Evolutionary conservation across 2,113 vertebrate genomes (phyloP).

Genomic region (Pipa parva): DNA sequence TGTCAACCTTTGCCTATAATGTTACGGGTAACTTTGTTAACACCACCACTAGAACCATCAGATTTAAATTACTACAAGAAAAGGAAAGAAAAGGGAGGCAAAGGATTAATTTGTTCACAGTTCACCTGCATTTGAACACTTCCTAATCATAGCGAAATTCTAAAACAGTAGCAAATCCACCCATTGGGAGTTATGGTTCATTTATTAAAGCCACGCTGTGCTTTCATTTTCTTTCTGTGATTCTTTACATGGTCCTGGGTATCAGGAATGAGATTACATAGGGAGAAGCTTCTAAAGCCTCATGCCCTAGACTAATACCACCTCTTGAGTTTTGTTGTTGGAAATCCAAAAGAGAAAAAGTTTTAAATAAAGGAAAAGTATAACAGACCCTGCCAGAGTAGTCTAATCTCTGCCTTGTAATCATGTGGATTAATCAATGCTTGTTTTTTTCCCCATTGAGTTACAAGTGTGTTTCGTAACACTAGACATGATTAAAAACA

Average conservation of each 20-base stretch:
- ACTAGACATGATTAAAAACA: constrained; percentile 21
- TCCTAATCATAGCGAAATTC: neutral
- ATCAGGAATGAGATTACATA: constrained; percentile 1
- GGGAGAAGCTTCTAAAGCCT: constrained; percentile 6
- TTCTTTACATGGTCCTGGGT: neutral
- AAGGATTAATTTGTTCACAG: constrained; percentile 8
- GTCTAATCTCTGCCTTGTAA: constrained; percentile 36
- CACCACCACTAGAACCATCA: neutral
- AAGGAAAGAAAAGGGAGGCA: neutral
- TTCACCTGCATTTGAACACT: neutral
- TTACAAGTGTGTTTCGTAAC: constrained; percentile 43
- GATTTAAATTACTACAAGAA: neutral
- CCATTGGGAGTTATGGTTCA: neutral
- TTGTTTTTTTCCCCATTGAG: neutral
- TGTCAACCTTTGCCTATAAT: constrained; percentile 17
- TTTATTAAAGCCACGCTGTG: neutral
- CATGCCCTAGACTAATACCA: neutral
- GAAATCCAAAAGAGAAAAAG: neutral
- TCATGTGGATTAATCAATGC: constrained; percentile 18
- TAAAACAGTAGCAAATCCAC: neutral
- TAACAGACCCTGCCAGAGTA: constrained; percentile 6
- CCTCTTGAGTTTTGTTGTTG: neutral
- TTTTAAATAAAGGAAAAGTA: neutral
- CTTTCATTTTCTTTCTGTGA: constrained; percentile 4
- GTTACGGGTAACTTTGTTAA: neutral